Evolutionary conservation across 2,113 vertebrate species (phyloP).

Genomic region (Mellivora capensis): DNA sequence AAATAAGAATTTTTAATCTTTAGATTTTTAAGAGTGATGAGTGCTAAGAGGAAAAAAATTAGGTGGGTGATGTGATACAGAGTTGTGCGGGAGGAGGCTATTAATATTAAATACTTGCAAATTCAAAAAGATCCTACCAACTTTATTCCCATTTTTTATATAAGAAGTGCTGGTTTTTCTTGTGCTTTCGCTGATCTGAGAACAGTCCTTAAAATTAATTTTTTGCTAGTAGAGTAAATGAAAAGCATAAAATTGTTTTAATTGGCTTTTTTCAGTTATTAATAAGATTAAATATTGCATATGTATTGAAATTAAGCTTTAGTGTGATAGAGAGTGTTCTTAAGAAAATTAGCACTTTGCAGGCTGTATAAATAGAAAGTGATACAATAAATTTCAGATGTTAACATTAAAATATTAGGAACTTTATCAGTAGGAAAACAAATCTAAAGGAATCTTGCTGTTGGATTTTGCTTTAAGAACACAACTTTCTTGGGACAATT

Average conservation of each 20-base stretch:
- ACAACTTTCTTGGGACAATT: neutral
- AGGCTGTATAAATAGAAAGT: neutral
- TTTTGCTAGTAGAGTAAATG: neutral
- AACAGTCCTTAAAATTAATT: neutral
- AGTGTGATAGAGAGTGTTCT: neutral
- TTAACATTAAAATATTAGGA: neutral
- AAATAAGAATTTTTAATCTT: neutral
- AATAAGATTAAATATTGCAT: neutral
- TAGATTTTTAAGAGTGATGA: neutral
- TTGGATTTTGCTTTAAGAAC: neutral
- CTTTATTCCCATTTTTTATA: neutral
- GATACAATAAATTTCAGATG: neutral
- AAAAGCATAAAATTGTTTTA: neutral
- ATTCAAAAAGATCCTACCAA: neutral
- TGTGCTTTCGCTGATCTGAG: neutral
- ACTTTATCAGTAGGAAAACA: neutral
- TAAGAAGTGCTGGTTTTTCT: slow-evolving; percentile 5
- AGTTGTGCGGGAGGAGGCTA: neutral
- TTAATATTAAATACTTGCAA: slow-evolving; percentile 20
- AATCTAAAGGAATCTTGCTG: neutral
- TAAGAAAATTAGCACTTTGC: neutral
- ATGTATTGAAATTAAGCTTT: slow-evolving; percentile 16
- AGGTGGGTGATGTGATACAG: neutral
- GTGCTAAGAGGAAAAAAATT: neutral
- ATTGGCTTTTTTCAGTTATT: neutral